Conservation (phyloP, 2,797 vertebrate genomes). For the Typhlichthys eigenmanni region DNA sequence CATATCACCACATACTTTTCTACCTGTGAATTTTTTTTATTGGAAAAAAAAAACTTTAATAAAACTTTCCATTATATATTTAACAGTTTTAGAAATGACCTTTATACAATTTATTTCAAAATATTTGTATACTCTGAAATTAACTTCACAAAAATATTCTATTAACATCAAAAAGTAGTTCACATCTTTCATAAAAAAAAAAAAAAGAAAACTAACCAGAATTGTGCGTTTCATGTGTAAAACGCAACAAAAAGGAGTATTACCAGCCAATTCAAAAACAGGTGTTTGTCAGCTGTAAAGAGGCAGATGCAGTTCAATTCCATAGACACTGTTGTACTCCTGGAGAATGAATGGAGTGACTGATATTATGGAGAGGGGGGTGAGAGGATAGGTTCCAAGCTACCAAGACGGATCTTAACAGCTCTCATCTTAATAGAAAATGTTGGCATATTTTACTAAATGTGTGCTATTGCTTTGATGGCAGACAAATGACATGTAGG, state of each 20-base stretch:
- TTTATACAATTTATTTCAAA: slow-evolving; percentile 86
- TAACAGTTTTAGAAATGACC: slow-evolving; percentile 88
- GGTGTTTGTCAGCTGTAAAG: slow-evolving; percentile 28
- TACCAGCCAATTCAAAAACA: slow-evolving; percentile 37
- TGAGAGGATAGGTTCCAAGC: neutral
- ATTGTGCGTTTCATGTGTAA: slow-evolving; percentile 77
- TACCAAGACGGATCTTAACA: slow-evolving; percentile 18
- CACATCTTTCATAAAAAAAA: slow-evolving; percentile 84
- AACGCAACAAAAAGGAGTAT: slow-evolving; percentile 68
- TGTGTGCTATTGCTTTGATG: slow-evolving; percentile 36
- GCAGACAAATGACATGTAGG: slow-evolving; percentile 17
- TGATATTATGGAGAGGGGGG: slow-evolving; percentile 9
- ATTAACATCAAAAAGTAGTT: slow-evolving; percentile 91
- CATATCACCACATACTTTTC: slow-evolving; percentile 21
- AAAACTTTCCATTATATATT: slow-evolving; percentile 83
- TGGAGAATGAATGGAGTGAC: slow-evolving; percentile 49
- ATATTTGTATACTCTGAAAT: slow-evolving; percentile 91
- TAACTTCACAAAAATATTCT: slow-evolving; percentile 97
- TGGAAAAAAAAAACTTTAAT: slow-evolving; percentile 80
- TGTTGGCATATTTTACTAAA: slow-evolving; percentile 11
- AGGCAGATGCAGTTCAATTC: slow-evolving; percentile 37
- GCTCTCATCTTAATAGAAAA: slow-evolving; percentile 27
- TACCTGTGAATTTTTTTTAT: slow-evolving; percentile 53
- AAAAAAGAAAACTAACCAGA: slow-evolving; percentile 55
- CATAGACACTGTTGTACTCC: slow-evolving; percentile 10